These are phyloP conservation scores for Centropus unirufus DNA, from an alignment of 2,113 vertebrate genomes.

Conservation along the genomic window DNA sequence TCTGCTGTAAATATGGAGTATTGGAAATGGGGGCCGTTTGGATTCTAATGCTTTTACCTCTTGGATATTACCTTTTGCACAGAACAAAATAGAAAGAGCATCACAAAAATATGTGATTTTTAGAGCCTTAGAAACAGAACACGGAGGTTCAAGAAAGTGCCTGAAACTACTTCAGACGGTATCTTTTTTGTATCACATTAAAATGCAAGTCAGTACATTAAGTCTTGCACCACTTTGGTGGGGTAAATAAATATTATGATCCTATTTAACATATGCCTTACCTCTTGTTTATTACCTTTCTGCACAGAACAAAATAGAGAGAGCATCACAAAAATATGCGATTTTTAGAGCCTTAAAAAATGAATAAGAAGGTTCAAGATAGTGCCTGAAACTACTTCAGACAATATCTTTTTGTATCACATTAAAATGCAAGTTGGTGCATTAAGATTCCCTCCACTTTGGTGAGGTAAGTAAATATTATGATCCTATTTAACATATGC, in stretches of 20 bases:
- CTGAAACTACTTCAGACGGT: slow-evolving; percentile 4
- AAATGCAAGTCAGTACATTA: slow-evolving; percentile 11
- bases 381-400: slow-evolving; percentile 6
- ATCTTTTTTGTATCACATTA: neutral
- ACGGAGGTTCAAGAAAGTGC: neutral
- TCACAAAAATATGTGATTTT: neutral
- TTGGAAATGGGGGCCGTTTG: neutral
- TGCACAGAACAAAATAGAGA: neutral
- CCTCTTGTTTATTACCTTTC: neutral
- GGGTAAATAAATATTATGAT: slow-evolving; percentile 62
- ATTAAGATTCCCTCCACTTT: slow-evolving; percentile 11
- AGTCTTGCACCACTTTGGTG: slow-evolving; percentile 14
- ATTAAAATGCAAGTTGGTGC: slow-evolving; percentile 17
- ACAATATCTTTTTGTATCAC: neutral
- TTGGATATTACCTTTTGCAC: neutral
- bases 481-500: slow-evolving; percentile 57
- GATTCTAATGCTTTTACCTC: neutral
- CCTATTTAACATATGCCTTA: slow-evolving; percentile 54
- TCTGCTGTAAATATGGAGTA: neutral
- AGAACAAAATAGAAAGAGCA: neutral
- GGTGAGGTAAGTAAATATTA: slow-evolving; percentile 60
- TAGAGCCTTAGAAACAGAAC: neutral
- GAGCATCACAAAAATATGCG: neutral
- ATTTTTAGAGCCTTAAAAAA: slow-evolving; percentile 15
- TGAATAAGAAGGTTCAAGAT: rapidly evolving